These are phyloP conservation scores for Drymonia ruficornis DNA, from an alignment of 2,888 invertebrate species.

Conservation along the genomic window DNA sequence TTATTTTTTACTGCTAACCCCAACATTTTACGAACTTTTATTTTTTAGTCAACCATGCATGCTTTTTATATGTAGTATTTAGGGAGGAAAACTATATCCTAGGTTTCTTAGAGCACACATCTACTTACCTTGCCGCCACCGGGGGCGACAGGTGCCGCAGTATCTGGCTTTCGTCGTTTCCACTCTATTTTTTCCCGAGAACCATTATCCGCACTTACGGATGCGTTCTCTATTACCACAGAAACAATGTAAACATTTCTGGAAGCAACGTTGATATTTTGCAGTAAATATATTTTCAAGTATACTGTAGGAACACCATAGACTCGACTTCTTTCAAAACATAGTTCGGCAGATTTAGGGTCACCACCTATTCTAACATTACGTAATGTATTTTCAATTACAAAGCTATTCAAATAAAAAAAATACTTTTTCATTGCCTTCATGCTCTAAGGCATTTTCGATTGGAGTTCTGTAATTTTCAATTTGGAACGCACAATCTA, in stretches of 20 bases:
- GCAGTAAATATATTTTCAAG: neutral
- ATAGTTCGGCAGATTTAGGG: too few species aligned
- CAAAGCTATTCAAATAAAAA: too few species aligned
- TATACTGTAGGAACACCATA: too few species aligned
- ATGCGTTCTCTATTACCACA: slow-evolving; percentile 42
- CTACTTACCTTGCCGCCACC: slow-evolving; percentile 14
- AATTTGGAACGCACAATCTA: slow-evolving; percentile 1
- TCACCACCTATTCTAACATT: too few species aligned
- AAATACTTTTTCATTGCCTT: neutral
- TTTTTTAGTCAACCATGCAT: too few species aligned
- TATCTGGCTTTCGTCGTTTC: slow-evolving; percentile 33
- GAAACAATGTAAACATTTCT: slow-evolving; percentile 33
- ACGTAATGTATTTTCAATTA: too few species aligned
- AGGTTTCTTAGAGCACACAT: too few species aligned
- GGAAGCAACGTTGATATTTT: neutral
- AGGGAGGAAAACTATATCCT: too few species aligned
- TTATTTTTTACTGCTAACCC: too few species aligned
- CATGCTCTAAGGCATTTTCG: slow-evolving; percentile 24
- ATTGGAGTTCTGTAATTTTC: slow-evolving; percentile 6
- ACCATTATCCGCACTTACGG: slow-evolving; percentile 39
- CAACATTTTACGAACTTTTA: too few species aligned
- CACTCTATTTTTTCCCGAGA: slow-evolving; percentile 41
- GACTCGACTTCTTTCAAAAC: too few species aligned
- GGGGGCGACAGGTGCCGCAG: slow-evolving; percentile 38
- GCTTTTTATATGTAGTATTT: too few species aligned